These are phyloP conservation scores for Tetrax tetrax DNA, from an alignment of 2,113 vertebrate species.

Conservation along the genomic window DNA sequence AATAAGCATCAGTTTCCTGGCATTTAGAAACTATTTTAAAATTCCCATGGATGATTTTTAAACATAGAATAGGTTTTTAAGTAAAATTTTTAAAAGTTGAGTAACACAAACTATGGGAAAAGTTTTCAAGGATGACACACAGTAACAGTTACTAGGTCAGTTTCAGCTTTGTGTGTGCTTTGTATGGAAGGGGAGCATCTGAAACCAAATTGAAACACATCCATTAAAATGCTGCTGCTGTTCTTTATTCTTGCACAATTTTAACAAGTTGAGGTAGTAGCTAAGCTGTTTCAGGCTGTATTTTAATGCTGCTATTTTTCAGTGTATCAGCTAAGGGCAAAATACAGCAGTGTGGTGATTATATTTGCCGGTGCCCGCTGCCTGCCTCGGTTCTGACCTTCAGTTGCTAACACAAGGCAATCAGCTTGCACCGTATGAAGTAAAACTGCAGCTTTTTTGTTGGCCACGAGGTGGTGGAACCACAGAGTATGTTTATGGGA, in stretches of 20 bases:
- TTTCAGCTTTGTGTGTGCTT: not conserved
- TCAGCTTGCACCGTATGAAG: accelerated
- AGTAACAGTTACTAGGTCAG: not conserved
- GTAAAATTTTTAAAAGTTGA: not conserved
- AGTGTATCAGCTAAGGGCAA: not conserved
- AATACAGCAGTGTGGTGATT: not conserved
- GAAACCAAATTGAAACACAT: conserved; percentile 6
- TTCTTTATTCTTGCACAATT: conserved; percentile 43
- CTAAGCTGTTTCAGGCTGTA: conserved; percentile 33
- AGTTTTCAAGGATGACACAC: not conserved
- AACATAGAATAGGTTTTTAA: not conserved
- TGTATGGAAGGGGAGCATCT: not conserved
- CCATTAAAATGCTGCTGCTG: conserved; percentile 27
- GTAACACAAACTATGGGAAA: not conserved
- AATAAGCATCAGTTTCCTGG: not conserved
- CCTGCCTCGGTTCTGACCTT: not conserved
- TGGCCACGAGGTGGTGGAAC: not conserved
- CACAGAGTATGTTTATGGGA: not conserved
- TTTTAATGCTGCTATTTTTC: conserved; percentile 35
- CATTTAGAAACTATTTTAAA: not conserved
- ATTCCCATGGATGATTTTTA: not conserved
- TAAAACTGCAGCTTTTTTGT: not conserved
- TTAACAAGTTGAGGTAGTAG: conserved; percentile 11
- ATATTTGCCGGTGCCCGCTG: not conserved
- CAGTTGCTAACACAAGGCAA: not conserved